Conservation (phyloP, 2,113 vertebrate genomes). For the Mastomys natalensis region DNA sequence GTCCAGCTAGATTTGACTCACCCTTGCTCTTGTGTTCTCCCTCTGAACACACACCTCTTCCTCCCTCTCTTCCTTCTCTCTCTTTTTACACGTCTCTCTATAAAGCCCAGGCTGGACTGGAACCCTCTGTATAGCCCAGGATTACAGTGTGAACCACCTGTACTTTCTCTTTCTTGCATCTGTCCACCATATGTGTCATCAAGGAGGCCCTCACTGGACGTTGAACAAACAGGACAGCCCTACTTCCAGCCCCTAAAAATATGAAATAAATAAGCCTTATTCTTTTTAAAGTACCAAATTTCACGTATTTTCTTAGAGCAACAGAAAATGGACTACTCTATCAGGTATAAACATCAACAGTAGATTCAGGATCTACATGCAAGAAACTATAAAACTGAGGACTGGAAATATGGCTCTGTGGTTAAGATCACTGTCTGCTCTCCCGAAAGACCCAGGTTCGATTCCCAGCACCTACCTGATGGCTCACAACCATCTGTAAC, state of each 20-base stretch:
- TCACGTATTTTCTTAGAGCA: background rate
- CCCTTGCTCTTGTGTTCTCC: background rate
- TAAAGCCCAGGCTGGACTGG: background rate
- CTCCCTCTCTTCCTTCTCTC: too few species aligned
- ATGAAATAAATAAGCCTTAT: background rate
- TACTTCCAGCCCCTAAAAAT: background rate
- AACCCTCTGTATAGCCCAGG: background rate
- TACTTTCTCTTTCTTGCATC: background rate
- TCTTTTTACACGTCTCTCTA: background rate
- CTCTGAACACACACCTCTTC: too few species aligned
- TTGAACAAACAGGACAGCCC: background rate
- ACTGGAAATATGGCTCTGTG: background rate
- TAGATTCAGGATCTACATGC: background rate
- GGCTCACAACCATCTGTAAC: background rate
- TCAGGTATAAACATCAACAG: background rate
- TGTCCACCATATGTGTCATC: background rate
- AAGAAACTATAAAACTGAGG: background rate
- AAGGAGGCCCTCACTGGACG: background rate
- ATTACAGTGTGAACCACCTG: background rate
- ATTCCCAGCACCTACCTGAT: background rate
- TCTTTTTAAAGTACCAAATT: background rate
- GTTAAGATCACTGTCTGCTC: background rate
- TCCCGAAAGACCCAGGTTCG: background rate
- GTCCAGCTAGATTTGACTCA: background rate
- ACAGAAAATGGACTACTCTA: background rate